Base-by-base conservation (phyloP, 2,797 vertebrate species). In the Cossypha heuglini region DNA sequence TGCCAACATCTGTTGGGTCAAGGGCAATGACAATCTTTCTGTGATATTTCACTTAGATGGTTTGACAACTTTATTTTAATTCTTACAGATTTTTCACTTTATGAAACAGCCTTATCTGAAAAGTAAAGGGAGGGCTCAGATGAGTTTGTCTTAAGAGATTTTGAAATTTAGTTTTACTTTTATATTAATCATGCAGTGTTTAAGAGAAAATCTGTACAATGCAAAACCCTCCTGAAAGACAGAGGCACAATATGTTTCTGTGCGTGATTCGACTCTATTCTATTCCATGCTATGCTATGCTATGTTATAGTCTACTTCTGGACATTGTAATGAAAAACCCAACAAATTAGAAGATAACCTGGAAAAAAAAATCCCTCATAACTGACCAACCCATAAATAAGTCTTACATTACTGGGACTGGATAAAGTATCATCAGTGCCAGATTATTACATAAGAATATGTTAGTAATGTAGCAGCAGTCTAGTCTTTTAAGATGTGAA, bases 401-500 rank as follows among this genome's bases (percentile, higher is more conserved):
- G 29, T 78, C 51, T 78, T 59, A 55, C 6, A 66, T 88, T 87
- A 81, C 54, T 28, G 29, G 58, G 66, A 86, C 42, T 62, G 59
- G 73, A 84, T 92, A 55, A 96, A 91, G 61, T 73, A 92, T 78
- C 75, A 75, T 49, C 82, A 84, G 66, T 72, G 79, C 40, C 3
- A 76, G 73, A 66, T 89, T 96, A 95, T 94, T 95, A 94, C 66
- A 94, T 94, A 96, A 96, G 91, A 94, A 93, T 85, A 94, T 71
- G 89, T 94, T 90, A 94, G 85, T 86, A 93, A 95, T 58, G 94
- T 92, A 94, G 87, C 90, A 95, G 82, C 85, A 95, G 91, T 95
- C 94, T 96, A 88, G 95, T 94, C 91, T 94, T 91, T 73, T 79
- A 94, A 91, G 93, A 97, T 88, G 94, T 94, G 96, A 96, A 94